These are phyloP conservation scores for Emesis russula DNA, from an alignment of 2,888 invertebrate species.

Conservation along the genomic window DNA sequence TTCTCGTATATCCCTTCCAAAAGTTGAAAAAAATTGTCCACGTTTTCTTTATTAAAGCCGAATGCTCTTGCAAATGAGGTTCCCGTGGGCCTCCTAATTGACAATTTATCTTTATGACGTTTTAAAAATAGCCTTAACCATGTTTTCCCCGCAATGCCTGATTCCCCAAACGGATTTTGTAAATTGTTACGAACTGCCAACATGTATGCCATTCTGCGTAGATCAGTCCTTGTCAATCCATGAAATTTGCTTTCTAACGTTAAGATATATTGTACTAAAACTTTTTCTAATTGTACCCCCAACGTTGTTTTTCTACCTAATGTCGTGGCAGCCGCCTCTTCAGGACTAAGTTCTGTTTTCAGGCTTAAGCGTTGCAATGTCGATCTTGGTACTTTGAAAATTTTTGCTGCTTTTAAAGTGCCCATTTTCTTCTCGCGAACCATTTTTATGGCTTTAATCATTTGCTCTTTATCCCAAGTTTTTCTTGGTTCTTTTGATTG, in stretches of 20 bases:
- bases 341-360: slow-evolving; percentile 62
- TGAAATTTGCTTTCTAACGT: slow-evolving; percentile 62
- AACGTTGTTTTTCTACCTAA: slow-evolving; percentile 44
- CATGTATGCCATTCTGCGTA: slow-evolving; percentile 54
- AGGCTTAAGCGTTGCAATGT: slow-evolving; percentile 38
- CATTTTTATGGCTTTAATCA: slow-evolving; percentile 31
- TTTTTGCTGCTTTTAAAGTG: slow-evolving; percentile 25
- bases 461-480: slow-evolving; percentile 29
- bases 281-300: slow-evolving; percentile 34
- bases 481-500: slow-evolving; percentile 27
- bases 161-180: slow-evolving; percentile 55
- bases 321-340: slow-evolving; percentile 42
- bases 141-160: slow-evolving; percentile 55
- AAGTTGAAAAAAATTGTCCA: slow-evolving; percentile 69
- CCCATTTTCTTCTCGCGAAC: slow-evolving; percentile 32
- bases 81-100: slow-evolving; percentile 72
- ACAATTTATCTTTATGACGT: slow-evolving; percentile 78
- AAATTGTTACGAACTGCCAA: slow-evolving; percentile 47
- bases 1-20: slow-evolving; percentile 69
- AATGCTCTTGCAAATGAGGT: slow-evolving; percentile 80
- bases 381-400: slow-evolving; percentile 33
- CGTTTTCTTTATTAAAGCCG: slow-evolving; percentile 77
- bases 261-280: slow-evolving; percentile 58
- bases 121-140: slow-evolving; percentile 80
- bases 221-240: slow-evolving; percentile 56